Evolutionary conservation across 2,888 invertebrate species (phyloP).

Genomic region (Marronus borbonicus): DNA sequence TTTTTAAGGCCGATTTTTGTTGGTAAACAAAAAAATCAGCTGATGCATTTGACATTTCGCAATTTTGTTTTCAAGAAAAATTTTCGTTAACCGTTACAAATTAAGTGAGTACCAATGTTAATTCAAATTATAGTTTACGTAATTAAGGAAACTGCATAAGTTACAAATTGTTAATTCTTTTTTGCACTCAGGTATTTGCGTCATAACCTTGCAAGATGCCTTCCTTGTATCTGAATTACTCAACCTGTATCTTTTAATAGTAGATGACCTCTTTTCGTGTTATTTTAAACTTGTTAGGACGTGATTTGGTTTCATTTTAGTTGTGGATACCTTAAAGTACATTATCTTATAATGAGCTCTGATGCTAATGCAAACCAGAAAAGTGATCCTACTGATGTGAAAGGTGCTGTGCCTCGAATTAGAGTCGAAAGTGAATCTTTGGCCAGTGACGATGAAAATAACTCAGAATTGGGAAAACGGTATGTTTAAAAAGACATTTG

Average conservation of each 20-base stretch:
- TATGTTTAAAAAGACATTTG: conserved; percentile 26
- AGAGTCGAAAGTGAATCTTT: conserved; percentile 69
- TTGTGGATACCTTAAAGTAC: conserved; percentile 10
- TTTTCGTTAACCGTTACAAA: conserved; percentile 53
- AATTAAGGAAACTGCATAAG: conserved; percentile 3
- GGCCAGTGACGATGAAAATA: conserved; percentile 65
- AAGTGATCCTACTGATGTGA: conserved; percentile 60
- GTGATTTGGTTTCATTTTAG: conserved; percentile 33
- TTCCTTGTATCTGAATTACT: conserved; percentile 55
- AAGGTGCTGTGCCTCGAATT: conserved; percentile 60
- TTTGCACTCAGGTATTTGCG: conserved; percentile 30
- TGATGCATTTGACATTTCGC: conserved; percentile 54
- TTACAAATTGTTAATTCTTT: conserved; percentile 1
- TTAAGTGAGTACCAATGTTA: conserved; percentile 45
- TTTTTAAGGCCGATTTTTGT: conserved; percentile 49
- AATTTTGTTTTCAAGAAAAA: conserved; percentile 51
- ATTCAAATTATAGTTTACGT: neutral
- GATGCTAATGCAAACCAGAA: conserved; percentile 54
- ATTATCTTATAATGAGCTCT: conserved; percentile 52
- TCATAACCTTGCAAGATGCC: conserved; percentile 45
- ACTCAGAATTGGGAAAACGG: conserved; percentile 61
- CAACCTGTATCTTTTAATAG: conserved; percentile 58
- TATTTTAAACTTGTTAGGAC: conserved; percentile 52
- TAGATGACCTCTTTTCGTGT: conserved; percentile 58
- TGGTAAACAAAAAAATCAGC: conserved; percentile 59